Base-by-base conservation (phyloP, 2,113 vertebrate genomes). In the Neodontobutis hainanensis region DNA sequence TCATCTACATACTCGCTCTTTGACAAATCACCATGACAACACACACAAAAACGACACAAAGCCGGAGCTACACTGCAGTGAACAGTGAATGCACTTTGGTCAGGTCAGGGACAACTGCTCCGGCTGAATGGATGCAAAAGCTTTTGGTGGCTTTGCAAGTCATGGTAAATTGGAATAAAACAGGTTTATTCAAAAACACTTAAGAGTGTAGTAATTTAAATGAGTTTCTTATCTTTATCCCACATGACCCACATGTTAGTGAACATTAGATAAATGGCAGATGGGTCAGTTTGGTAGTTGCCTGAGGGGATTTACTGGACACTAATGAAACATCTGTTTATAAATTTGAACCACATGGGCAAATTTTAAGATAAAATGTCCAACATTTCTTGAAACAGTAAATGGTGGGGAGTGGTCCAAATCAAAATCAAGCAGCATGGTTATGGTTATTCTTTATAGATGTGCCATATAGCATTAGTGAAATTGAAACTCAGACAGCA, bases 41-140 rank as follows among this genome's bases (percentile, higher is more conserved):
- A 8, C 81, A 88, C 85, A 90, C 87, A 91, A 89, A 57, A 90
- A 91, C 87, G 88, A 55, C 75, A 78, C 80, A 84, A 85, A 84
- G 69, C 68, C 8, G 69, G 19, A 74, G 58, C 68, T 49, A 52
- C 15, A 36, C 63, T 11, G 38, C 72, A 6, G 68, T 80, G 80
- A 85, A 85, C 73, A 73, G 67, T 69, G 65, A 89, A 85, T 65
- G 65, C 59, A 61, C 67, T 80, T 60, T 43, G 71, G 77, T 76
- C 69, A 56, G 77, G 61, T 82, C 78, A 83, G 78, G 77, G 38
- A 80, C 66, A 70, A 27, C 62, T 44, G 70, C 68, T 36, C 52
- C 57, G 57, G 52, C 69, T 57, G 49, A 75, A 57, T 49, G 80
- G 59, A 75, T 77, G 55, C 82, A 84, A 76, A 40, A 51, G 42